Evolutionary conservation across 2,113 vertebrate genomes (phyloP).

Genomic region (Butorides virescens): DNA sequence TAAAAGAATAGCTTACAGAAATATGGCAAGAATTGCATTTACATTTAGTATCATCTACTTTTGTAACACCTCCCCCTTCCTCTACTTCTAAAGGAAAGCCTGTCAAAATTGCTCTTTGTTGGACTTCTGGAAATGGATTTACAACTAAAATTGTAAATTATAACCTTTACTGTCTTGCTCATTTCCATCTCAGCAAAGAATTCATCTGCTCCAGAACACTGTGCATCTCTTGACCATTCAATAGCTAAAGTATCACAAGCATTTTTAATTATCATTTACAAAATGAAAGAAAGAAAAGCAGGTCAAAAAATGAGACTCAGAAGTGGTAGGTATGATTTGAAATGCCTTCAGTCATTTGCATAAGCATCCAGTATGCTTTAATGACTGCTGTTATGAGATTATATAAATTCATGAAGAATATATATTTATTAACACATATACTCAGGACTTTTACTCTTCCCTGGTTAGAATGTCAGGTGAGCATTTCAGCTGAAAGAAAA

Average conservation of each 20-base stretch:
- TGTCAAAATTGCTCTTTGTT: neutral
- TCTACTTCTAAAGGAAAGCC: neutral
- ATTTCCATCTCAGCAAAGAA: neutral
- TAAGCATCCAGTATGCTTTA: neutral
- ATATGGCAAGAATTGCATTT: neutral
- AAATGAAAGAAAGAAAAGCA: neutral
- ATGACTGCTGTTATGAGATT: neutral
- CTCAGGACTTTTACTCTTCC: neutral
- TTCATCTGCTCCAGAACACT: neutral
- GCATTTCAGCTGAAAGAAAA: neutral
- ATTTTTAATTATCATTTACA: neutral
- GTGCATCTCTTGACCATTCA: neutral
- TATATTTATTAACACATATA: neutral
- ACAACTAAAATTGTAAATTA: neutral
- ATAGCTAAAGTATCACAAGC: neutral
- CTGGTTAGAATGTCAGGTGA: neutral
- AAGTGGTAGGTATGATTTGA: neutral
- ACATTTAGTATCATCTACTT: neutral
- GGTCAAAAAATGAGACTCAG: neutral
- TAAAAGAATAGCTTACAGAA: neutral
- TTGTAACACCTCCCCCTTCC: neutral
- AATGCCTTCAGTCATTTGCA: neutral
- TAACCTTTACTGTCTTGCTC: neutral
- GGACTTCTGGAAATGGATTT: neutral
- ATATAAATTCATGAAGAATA: slow-evolving; percentile 38